Evolutionary conservation across 2,888 invertebrate species (phyloP).

Genomic region (Danaus chrysippus): DNA sequence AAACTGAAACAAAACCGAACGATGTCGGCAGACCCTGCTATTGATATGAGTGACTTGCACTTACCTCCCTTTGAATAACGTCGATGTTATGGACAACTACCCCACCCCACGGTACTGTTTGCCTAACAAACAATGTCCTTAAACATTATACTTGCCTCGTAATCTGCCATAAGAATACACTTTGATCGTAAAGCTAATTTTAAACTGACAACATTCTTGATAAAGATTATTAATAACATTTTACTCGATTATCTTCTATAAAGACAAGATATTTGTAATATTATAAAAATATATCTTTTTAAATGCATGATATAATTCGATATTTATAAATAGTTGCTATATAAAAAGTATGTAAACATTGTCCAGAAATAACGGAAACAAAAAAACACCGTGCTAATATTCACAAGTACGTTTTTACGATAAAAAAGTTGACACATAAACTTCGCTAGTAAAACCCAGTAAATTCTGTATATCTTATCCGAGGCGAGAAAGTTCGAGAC

Average conservation of each 20-base stretch:
- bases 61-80: constrained; percentile 59
- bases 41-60: constrained; percentile 79
- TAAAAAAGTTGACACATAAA: constrained; percentile 29
- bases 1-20: constrained; percentile 67
- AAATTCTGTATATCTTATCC: constrained; percentile 57
- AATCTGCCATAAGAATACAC: constrained; percentile 26
- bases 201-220: not conserved
- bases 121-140: constrained; percentile 67
- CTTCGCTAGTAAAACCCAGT: constrained; percentile 30
- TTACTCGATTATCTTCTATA: too few species aligned
- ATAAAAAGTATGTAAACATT: constrained; percentile 5
- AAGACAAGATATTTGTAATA: too few species aligned
- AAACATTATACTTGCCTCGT: constrained; percentile 56
- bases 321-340: not conserved
- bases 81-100: constrained; percentile 65
- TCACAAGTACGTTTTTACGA: constrained; percentile 20
- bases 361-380: constrained; percentile 7
- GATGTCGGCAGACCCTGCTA: constrained; percentile 58
- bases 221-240: too few species aligned
- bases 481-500: constrained; percentile 61
- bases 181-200: constrained; percentile 6
- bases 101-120: constrained; percentile 44
- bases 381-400: constrained; percentile 5
- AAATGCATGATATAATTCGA: too few species aligned
- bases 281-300: not conserved